Conservation (phyloP, 1,140 invertebrate genomes). For the Zeugodacus cucurbitae region DNA sequence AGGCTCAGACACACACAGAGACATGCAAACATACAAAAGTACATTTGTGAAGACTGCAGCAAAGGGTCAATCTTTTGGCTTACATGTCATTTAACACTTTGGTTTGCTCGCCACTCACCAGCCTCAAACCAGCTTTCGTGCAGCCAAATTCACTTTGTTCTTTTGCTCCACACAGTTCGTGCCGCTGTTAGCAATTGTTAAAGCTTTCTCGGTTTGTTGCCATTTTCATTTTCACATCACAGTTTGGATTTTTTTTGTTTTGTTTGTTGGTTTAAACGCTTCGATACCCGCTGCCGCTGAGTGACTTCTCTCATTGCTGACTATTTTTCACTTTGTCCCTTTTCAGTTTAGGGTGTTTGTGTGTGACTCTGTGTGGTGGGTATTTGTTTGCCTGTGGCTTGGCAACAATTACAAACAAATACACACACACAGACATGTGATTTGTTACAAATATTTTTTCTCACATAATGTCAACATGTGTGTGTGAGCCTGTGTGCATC, state of each 20-base stretch:
- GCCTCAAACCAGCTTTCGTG: background rate
- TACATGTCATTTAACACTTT: conserved; percentile 22
- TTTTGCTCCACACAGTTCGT: background rate
- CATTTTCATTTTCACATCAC: background rate
- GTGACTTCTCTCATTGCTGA: conserved; percentile 15
- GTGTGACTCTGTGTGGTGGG: background rate
- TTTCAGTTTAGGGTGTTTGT: background rate
- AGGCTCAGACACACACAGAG: background rate
- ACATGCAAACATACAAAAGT: background rate
- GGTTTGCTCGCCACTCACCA: background rate
- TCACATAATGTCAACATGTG: background rate
- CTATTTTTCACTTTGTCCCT: background rate
- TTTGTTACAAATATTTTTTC: background rate
- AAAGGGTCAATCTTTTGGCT: conserved; percentile 2
- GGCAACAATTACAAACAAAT: conserved; percentile 1
- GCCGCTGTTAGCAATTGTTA: background rate
- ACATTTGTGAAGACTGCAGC: background rate
- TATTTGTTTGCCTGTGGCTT: conserved; percentile 34
- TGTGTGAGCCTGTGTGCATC: background rate
- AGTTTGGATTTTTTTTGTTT: background rate
- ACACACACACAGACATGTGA: background rate
- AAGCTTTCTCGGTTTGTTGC: background rate
- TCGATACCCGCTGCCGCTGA: background rate
- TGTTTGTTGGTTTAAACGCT: background rate
- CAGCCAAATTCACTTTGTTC: background rate